phyloP scores from a whole-genome alignment of 2,797 vertebrate genomes.

The Chelonia mydas region DNA sequence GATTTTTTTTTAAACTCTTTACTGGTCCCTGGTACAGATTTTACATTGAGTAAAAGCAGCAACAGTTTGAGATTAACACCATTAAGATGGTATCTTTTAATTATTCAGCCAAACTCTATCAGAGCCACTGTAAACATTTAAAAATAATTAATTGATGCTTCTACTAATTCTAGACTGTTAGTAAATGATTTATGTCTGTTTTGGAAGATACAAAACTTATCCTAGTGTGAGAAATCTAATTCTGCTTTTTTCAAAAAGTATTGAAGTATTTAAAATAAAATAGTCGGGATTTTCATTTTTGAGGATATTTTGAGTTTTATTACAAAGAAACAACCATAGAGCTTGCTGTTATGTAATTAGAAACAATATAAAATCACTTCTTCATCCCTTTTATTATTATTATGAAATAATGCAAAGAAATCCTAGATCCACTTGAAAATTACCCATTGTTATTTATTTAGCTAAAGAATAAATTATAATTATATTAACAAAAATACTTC shows the following conservation, averaged over 20 bases:
- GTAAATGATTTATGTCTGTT: slow-evolving; percentile 7
- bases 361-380: background rate
- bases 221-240: accelerated
- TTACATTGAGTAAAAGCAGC: background rate
- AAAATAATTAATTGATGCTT: background rate
- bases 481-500: background rate
- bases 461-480: background rate
- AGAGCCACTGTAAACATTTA: background rate
- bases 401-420: background rate
- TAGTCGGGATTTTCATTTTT: background rate
- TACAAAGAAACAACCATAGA: background rate
- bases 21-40: background rate
- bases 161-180: background rate
- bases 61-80: slow-evolving; percentile 20
- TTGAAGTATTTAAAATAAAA: background rate
- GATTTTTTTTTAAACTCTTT: background rate
- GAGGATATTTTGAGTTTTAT: background rate
- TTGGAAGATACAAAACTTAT: background rate
- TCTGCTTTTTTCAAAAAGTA: background rate
- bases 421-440: background rate
- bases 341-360: background rate
- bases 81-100: slow-evolving; percentile 42
- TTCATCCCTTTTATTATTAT: background rate
- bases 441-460: background rate
- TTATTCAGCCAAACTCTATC: background rate